Percentiles rank a stretch among this genome's conserved stretches.
Conservation (phyloP, 2,888 invertebrate genomes). For the Acanthosoma haemorrhoidale region DNA sequence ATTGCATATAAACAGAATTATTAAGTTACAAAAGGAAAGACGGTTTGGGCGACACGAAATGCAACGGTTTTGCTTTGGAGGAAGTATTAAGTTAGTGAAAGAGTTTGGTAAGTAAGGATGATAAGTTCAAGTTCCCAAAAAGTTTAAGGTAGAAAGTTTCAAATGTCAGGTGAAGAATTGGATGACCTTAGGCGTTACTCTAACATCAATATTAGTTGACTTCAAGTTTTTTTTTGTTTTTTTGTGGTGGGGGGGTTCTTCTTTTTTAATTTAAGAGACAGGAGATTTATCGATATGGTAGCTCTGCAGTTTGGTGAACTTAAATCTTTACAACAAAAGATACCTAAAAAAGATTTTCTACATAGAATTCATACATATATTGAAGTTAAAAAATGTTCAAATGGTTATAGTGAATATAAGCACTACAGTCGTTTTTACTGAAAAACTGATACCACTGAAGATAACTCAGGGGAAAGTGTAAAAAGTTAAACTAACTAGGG, state of each 20-base stretch:
- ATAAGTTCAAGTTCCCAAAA: slow-evolving; percentile 15
- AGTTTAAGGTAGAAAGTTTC: slow-evolving; percentile 7
- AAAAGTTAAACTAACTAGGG: no score
- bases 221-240: not conserved
- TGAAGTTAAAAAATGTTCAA: no score
- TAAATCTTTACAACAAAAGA: no score
- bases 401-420: no score
- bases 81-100: not conserved
- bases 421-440: no score
- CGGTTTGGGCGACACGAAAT: not conserved
- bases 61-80: not conserved
- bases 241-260: not conserved
- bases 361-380: no score
- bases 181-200: slow-evolving; percentile 19
- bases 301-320: no score
- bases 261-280: slow-evolving; percentile 10
- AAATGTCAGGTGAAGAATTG: slow-evolving; percentile 23
- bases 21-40: not conserved
- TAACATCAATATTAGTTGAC: slow-evolving; percentile 18
- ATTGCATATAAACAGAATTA: slow-evolving; percentile 1
- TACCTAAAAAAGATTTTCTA: no score
- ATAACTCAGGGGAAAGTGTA: no score
- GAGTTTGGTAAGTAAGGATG: slow-evolving; percentile 4
- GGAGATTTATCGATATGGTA: not conserved
- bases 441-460: no score